Percentiles rank a stretch among this genome's conserved stretches.
Conservation (phyloP, 2,888 invertebrate genomes). For the Synanthedon vespiformis region DNA sequence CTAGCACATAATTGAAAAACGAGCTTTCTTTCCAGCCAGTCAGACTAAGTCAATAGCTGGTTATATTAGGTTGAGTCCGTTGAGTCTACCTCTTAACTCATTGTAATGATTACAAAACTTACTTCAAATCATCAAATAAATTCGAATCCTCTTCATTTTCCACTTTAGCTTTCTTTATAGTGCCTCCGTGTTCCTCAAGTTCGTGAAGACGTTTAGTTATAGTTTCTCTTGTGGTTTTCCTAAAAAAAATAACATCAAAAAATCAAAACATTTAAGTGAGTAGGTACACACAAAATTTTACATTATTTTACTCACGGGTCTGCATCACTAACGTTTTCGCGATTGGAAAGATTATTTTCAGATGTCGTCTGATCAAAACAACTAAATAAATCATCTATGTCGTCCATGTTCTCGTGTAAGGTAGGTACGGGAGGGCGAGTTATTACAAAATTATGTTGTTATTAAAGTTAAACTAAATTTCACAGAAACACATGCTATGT, state of each 20-base stretch:
- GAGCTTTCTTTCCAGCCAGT: too few species aligned
- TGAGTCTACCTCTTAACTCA: too few species aligned
- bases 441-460: too few species aligned
- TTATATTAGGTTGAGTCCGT: too few species aligned
- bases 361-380: not conserved
- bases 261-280: not conserved
- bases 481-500: too few species aligned
- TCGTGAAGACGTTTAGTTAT: not conserved
- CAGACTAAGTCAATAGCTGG: too few species aligned
- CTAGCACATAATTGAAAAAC: too few species aligned
- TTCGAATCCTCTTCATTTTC: slow-evolving; percentile 27
- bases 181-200: not conserved
- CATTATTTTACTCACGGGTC: not conserved
- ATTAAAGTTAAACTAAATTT: too few species aligned
- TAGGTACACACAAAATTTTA: not conserved
- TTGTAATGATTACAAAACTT: too few species aligned
- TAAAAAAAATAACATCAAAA: not conserved
- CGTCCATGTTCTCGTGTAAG: not conserved
- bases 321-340: too few species aligned
- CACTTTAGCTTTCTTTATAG: slow-evolving; percentile 38
- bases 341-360: not conserved
- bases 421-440: too few species aligned
- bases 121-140: slow-evolving; percentile 49
- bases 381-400: not conserved
- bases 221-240: not conserved